phyloP scores from a whole-genome alignment of 30 jellyfish, hydroid and myxozoan genomes.

The Haliclystus octoradiatus region DNA sequence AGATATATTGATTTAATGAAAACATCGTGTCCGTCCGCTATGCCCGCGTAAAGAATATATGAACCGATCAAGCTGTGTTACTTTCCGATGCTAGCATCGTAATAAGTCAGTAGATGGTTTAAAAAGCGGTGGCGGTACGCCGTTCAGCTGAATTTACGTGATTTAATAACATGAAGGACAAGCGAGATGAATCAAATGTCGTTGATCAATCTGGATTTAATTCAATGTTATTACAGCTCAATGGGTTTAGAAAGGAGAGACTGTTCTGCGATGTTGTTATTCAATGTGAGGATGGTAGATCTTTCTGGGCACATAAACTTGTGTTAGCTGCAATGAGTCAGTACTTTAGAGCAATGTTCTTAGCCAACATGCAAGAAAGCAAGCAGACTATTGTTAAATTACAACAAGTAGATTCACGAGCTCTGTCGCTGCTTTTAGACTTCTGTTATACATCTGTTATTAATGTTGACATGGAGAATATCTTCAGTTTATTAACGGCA shows the following conservation, averaged over 20 bases:
- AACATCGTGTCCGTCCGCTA: too few species aligned
- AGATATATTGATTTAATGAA: too few species aligned
- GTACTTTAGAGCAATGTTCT: slow-evolving; percentile 72
- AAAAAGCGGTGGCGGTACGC: too few species aligned
- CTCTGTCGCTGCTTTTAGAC: slow-evolving; percentile 26
- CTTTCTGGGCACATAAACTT: slow-evolving; percentile 47
- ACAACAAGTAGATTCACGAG: slow-evolving; percentile 33
- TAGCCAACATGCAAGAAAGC: slow-evolving; percentile 48
- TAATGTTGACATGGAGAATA: slow-evolving; percentile 13
- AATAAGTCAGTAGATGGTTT: too few species aligned
- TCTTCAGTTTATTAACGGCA: slow-evolving; percentile 31
- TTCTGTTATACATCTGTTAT: slow-evolving; percentile 39
- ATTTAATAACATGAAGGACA: too few species aligned
- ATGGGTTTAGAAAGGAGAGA: slow-evolving; percentile 34
- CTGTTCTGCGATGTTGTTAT: slow-evolving; percentile 42
- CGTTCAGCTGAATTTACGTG: too few species aligned
- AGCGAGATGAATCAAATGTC: too few species aligned
- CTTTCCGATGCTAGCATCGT: too few species aligned
- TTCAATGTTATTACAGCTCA: slow-evolving; percentile 11
- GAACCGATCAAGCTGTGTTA: too few species aligned
- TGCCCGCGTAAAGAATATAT: too few species aligned
- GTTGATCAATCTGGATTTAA: not conserved
- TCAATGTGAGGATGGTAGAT: slow-evolving; percentile 53
- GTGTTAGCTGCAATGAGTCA: slow-evolving; percentile 71
- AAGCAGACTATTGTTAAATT: slow-evolving; percentile 20